These are phyloP conservation scores for Tamandua tetradactyla DNA, from an alignment of 2,797 vertebrate species.

Conservation along the genomic window DNA sequence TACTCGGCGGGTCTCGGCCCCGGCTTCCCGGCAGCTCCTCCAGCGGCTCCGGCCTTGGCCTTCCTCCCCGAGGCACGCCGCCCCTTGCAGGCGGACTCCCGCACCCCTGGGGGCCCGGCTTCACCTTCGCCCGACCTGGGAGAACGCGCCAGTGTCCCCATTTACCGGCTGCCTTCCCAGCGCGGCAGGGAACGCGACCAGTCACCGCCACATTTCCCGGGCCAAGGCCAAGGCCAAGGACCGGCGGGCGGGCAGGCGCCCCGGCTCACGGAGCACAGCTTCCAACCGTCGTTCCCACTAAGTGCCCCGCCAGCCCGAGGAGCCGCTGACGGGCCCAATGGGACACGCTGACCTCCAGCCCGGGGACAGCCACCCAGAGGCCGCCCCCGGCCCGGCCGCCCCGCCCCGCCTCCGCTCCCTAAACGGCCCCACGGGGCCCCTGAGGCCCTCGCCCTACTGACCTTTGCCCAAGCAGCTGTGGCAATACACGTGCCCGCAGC, in stretches of 20 bases:
- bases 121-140: too few species aligned
- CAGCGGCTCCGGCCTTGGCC: not conserved
- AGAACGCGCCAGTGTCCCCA: too few species aligned
- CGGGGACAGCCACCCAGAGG: too few species aligned
- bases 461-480: conserved; percentile 91
- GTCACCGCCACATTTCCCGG: too few species aligned
- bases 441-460: conserved; percentile 72
- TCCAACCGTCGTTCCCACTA: not conserved
- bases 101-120: not conserved
- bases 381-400: too few species aligned
- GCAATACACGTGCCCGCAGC: conserved; percentile 93
- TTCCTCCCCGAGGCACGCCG: too few species aligned
- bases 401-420: too few species aligned
- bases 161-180: too few species aligned
- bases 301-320: not conserved
- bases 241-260: not conserved
- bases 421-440: too few species aligned
- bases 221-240: not conserved
- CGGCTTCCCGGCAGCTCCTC: not conserved
- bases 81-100: too few species aligned
- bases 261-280: not conserved
- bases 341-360: not conserved
- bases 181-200: too few species aligned
- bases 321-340: too few species aligned
- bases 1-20: not conserved